Base-by-base conservation (phyloP, 23 tunicate species). In the Styela plicata region DNA sequence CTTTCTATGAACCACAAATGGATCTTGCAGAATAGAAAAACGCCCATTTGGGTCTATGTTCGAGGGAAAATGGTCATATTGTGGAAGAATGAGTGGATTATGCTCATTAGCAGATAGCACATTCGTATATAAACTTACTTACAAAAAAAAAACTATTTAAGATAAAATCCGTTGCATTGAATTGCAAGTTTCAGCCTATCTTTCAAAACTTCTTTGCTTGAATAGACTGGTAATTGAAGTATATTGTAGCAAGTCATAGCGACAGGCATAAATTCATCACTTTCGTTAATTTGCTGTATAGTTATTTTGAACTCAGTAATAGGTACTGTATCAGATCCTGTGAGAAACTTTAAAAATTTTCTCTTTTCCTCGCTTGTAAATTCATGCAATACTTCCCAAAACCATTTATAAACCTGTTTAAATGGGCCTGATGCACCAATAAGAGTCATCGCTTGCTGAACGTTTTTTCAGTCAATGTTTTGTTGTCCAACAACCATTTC, bases 401-500 rank as follows among this genome's bases (percentile, higher is more conserved):
- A 94, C 63, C 65, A 70, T 13, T 65, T 74, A 28, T 89, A 85
- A 13, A 87, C 83, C 13, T 85, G 88, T 69, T 94, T 90, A 23
- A 85, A 66, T 1, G 85, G 67, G 71, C 78, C 76, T 53, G 85
- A 94, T 36, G 69, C 95, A 1, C 94, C 95, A 25, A 85, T 82
- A 70, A 89, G 89, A 29, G 52, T 69, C 3, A 90, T 83, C 23
- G 63, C 52, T 76, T 85, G 80, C 44, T 88, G 88, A 34, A 92
- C 89, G 5, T 89, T 87, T 23, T 88, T 90, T 89, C 98, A 92
- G 65, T 94, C 86, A 65, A 84, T 82, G 73, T 88, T 89, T 75
- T 89, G 94, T 52, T 85, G 82, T 5, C 98, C 98, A 64, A 85
- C 90, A 1, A 94, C 90, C 90, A 94, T 89, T 80, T 89, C 90